phyloP scores from a whole-genome alignment of 2,113 vertebrate species.

The Rhinopithecus roxellana region DNA sequence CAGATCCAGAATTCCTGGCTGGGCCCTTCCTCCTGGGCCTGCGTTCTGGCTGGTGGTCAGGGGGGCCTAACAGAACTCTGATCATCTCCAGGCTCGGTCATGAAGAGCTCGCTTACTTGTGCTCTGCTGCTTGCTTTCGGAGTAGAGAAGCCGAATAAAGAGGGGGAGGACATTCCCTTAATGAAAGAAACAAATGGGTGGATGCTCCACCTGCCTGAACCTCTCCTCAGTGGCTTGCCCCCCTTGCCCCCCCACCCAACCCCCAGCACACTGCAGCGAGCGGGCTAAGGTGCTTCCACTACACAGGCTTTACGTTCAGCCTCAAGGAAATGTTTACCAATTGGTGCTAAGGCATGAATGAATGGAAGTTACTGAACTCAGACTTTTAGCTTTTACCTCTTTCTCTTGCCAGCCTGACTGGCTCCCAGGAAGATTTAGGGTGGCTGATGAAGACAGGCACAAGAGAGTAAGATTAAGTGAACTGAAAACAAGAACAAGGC shows the following conservation, averaged over 20 bases:
- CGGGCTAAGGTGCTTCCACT: background rate
- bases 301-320: background rate
- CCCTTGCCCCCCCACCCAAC: rapidly evolving
- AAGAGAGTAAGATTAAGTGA: background rate
- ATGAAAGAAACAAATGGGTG: background rate
- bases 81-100: background rate
- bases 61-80: background rate
- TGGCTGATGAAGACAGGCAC: background rate
- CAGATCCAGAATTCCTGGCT: background rate
- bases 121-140: background rate
- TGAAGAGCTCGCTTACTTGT: background rate
- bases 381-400: background rate
- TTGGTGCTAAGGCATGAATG: background rate
- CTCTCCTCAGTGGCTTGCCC: too few species aligned
- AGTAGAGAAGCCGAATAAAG: background rate
- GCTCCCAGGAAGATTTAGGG: background rate
- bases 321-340: background rate
- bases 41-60: background rate
- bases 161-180: background rate
- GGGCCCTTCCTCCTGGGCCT: background rate
- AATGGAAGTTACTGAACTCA: background rate
- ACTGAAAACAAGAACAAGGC: background rate
- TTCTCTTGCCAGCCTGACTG: background rate
- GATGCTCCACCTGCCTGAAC: background rate
- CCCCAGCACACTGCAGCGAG: background rate